Evolutionary conservation across 1,140 invertebrate species (phyloP), one percentile per base, ranked within the genome.

Genomic region (Apis florea): DNA sequence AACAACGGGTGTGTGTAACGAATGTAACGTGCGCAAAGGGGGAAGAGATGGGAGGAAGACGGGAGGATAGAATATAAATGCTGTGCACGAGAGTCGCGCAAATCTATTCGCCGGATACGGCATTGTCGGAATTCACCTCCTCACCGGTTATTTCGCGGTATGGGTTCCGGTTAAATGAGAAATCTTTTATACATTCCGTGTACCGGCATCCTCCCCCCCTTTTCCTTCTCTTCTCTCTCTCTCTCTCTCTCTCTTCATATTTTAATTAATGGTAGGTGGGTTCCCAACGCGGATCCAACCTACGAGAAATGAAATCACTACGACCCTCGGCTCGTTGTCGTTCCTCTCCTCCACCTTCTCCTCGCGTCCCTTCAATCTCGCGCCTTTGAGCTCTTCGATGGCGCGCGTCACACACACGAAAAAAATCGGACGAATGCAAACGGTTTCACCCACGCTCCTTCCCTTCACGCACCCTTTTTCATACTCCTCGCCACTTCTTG

Each of bases 211-310:
- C 51, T 6, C 5, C 15, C 15, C 0, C 5, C 15, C 5, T 40
- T 40, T n/a, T n/a, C n/a, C 6, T 40, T 40, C 4, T 40, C 31
- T 31, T 31, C 31, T 31, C 3, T 17, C 75, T 86, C 63, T 80
- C n/a, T n/a, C n/a, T n/a, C 51, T 53, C 13, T 15, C 51, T 17
- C 75, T 86, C 63, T 80, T 80, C 86, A 90, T 90, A 90, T 90
- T 90, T 90, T 90, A 90, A 90, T 90, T 90, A 90, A 90, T 90
- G 86, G 83, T 81, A 82, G 84, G 76, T 86, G 81, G 75, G 31
- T 5, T 40, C 31, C 79, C 84, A n/a, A 74, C 53, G 73, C 79
- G 87, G 84, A 88, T 81, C 84, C 81, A 82, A 81, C 81, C 73
- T 69, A 82, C 87, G 77, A 84, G 82, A 85, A 87, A 85, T 82